These are phyloP conservation scores for Platyscapa corneri DNA, from an alignment of 1,140 invertebrate species.

Conservation along the genomic window DNA sequence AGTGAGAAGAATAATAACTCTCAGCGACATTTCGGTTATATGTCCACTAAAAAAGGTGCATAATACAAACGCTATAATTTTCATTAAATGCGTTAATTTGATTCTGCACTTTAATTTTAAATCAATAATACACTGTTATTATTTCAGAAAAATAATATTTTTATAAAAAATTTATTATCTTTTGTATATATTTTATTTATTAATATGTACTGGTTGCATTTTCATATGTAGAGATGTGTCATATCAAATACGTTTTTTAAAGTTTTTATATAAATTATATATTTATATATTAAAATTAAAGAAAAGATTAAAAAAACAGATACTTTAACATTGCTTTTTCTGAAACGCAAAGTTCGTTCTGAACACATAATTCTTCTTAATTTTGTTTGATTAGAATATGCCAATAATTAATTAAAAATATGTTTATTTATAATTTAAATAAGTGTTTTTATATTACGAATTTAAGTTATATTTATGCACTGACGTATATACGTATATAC, in stretches of 20 bases:
- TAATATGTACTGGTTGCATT: neutral
- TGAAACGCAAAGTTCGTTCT: too few relatives aligned
- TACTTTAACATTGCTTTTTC: neutral
- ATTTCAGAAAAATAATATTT: conserved; percentile 10
- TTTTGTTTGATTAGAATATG: too few relatives aligned
- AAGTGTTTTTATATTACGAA: too few relatives aligned
- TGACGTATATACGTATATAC: too few relatives aligned
- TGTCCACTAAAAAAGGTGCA: conserved; percentile 29
- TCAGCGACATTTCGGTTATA: conserved; percentile 40
- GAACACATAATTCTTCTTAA: neutral
- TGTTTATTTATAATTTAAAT: too few relatives aligned
- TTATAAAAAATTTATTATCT: neutral
- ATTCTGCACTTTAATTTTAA: neutral
- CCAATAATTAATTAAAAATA: too few relatives aligned
- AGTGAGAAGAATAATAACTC: conserved; percentile 60
- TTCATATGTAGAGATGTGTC: neutral
- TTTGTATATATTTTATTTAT: conserved; percentile 34
- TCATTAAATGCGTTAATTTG: neutral
- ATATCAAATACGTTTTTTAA: neutral
- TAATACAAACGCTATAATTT: neutral
- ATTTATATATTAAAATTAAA: conserved; percentile 32
- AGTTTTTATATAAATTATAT: conserved; percentile 52
- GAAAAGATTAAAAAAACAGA: conserved; percentile 4
- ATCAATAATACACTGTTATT: neutral
- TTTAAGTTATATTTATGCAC: too few relatives aligned